Base-by-base conservation (phyloP, 2,888 invertebrate genomes). In the Agrochola macilenta region DNA sequence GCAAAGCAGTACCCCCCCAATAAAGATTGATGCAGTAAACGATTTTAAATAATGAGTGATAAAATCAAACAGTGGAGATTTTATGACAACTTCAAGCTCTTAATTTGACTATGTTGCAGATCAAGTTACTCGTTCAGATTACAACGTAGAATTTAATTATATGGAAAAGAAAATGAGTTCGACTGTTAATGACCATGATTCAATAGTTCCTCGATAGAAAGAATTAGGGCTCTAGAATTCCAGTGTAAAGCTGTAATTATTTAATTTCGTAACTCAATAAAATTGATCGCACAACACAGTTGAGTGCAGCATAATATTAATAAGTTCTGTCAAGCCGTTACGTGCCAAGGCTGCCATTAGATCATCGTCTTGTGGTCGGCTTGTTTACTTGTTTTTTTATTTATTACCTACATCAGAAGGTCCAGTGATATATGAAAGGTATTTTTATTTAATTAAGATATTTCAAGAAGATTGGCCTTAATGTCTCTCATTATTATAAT, bases 351-450 rank as follows among this genome's bases (percentile, higher is more conserved):
- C 65, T 89, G 89, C 78, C 26, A 87, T 91, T 91, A 91, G 91
- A 92, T 92, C 91, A 92, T 90, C 92, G 88, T 71, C 85, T 90
- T 91, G 92, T 88, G 92, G 91, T 92, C 82, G 84, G 80, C 83
- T 87, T 90, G 89, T 90, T 86, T 86, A 89, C 87, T 74, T 79
- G 78, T 84, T 74, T 82, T 83, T 83, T 83, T 74, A 81, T 86
- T 87, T 84, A 88, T 86, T 82, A 70, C 65, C 52, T 75, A 79
- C 79, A 83, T 76, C 80, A 80, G 78, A 83, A 82, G 78, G 82
- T 72, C 65, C 66, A 74, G 79, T 83, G 83, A 85, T 57, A 81
- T 85, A 84, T 78, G 81, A 85, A 86, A 85, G 74, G 87, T 69
- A 26, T 78, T 83, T 83, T 76, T 46, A 82, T 65, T 85, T 26